Conservation (phyloP, 1,140 invertebrate species). For the Drosophila virilis region DNA sequence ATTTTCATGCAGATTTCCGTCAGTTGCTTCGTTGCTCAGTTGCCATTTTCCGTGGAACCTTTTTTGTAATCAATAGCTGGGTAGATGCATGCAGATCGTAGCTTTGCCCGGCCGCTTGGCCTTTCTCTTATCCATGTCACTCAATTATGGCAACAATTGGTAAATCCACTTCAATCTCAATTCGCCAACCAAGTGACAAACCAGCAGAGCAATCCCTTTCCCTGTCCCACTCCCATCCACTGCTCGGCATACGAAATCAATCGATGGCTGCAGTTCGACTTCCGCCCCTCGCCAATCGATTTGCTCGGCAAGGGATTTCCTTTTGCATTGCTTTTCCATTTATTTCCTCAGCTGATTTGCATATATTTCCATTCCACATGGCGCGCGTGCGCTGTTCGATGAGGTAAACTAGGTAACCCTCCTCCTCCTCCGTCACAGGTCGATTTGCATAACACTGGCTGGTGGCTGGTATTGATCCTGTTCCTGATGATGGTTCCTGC, state of each 20-base stretch:
- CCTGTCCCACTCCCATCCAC: not conserved
- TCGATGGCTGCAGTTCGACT: constrained; percentile 28
- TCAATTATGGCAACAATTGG: constrained; percentile 82
- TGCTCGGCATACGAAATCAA: constrained; percentile 36
- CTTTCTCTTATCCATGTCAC: constrained; percentile 71
- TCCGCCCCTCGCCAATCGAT: constrained; percentile 48
- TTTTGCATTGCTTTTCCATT: constrained; percentile 26
- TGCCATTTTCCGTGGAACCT: constrained; percentile 65
- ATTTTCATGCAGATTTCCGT: constrained; percentile 78
- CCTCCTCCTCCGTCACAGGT: constrained; percentile 63
- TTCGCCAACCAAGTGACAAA: constrained; percentile 54
- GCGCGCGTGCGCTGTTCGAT: constrained; percentile 62
- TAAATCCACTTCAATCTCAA: constrained; percentile 71
- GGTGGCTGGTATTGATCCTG: constrained; percentile 40
- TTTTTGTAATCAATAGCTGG: constrained; percentile 77
- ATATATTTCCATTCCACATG: constrained; percentile 67
- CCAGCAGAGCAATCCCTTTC: constrained; percentile 5
- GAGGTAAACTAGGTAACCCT: constrained; percentile 34
- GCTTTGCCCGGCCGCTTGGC: not conserved
- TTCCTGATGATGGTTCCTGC: constrained; percentile 7
- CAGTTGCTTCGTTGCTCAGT: constrained; percentile 22
- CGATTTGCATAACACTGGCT: constrained; percentile 83
- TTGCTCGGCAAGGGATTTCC: constrained; percentile 29
- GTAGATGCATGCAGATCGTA: constrained; percentile 4
- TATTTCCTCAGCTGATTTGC: constrained; percentile 43